These are phyloP conservation scores for Parasteatoda lunata DNA, from an alignment of 2,888 invertebrate species.

Conservation along the genomic window DNA sequence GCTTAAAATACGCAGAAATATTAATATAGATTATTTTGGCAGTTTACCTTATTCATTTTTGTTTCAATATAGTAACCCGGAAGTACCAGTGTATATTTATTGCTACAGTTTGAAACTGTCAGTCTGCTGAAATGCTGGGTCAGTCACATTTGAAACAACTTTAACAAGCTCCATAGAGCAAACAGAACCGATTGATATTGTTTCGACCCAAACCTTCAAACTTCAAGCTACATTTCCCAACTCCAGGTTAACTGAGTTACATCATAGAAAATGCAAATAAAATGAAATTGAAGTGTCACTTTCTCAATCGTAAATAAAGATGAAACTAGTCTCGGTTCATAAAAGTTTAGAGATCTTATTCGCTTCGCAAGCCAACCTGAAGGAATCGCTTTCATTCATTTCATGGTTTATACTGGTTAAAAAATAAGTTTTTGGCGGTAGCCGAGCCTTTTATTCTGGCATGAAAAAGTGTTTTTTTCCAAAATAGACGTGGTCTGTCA, in stretches of 20 bases:
- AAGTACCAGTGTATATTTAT: too few species aligned
- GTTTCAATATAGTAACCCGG: too few species aligned
- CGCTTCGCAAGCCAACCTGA: constrained; percentile 47
- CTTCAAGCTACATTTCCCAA: constrained; percentile 10
- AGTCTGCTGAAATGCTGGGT: too few species aligned
- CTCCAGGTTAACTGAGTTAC: constrained; percentile 9
- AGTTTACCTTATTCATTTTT: too few species aligned
- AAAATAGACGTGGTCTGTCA: background rate
- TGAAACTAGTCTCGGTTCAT: constrained; percentile 21
- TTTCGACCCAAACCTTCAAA: background rate
- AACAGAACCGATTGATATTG: constrained; percentile 2
- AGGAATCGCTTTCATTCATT: constrained; percentile 24
- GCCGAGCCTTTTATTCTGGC: background rate
- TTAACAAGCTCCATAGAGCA: constrained; percentile 14
- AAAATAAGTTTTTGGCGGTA: background rate
- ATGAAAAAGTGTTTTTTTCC: background rate
- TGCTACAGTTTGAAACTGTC: too few species aligned
- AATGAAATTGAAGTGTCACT: constrained; percentile 42
- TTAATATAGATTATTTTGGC: too few species aligned
- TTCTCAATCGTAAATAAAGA: constrained; percentile 61
- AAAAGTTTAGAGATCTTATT: background rate
- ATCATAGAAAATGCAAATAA: constrained; percentile 19
- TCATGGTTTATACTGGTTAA: background rate
- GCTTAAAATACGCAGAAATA: too few species aligned
- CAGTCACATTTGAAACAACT: background rate